Evolutionary conservation across 2,113 vertebrate species (phyloP).

Genomic region (Leptobrachium leishanense): DNA sequence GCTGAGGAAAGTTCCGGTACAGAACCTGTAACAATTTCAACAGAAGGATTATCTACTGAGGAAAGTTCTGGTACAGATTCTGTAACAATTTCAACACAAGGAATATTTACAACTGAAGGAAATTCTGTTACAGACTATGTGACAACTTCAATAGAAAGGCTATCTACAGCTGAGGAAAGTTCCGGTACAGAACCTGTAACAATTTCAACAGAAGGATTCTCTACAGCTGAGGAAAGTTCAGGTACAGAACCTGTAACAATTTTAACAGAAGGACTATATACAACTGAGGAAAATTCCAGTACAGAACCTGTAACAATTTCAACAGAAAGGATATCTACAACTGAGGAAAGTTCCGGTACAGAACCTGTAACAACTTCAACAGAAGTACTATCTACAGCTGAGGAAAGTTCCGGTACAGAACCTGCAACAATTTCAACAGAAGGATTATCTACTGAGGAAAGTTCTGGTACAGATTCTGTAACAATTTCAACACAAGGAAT

Average conservation of each 20-base stretch:
- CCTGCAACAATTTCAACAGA: background rate
- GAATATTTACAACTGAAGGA: background rate
- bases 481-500: background rate
- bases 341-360: background rate
- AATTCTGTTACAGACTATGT: background rate
- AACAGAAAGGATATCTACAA: background rate
- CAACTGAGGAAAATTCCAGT: background rate
- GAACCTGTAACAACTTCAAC: background rate
- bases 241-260: background rate
- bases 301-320: background rate
- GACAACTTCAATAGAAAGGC: background rate
- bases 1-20: background rate
- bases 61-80: too few relatives aligned
- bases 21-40: background rate
- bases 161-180: background rate
- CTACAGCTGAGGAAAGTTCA: background rate
- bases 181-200: background rate
- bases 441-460: background rate
- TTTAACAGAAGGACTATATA: background rate
- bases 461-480: too few relatives aligned
- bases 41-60: background rate
- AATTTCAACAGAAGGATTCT: background rate
- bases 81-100: background rate
- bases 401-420: background rate
- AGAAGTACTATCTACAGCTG: background rate